phyloP scores from a whole-genome alignment of 2,888 invertebrate species.

The Glyphotaelius pellucidus region DNA sequence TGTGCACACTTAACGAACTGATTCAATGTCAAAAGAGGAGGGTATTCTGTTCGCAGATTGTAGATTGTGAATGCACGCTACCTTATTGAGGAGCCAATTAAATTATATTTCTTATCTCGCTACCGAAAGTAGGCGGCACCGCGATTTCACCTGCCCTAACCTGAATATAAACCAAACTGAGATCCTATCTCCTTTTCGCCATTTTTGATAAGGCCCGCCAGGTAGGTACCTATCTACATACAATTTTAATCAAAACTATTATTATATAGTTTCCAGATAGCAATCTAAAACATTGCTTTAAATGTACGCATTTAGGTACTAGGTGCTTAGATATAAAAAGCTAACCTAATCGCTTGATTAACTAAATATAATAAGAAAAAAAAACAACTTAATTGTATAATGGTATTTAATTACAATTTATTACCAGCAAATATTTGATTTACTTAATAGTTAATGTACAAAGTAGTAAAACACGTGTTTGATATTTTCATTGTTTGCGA shows the following conservation, averaged over 20 bases:
- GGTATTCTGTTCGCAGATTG: slow-evolving; percentile 10
- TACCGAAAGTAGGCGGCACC: slow-evolving; percentile 21
- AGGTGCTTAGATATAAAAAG: background rate
- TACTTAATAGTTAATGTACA: background rate
- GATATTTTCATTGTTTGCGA: too few relatives aligned
- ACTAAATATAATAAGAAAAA: background rate
- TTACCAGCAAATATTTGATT: background rate
- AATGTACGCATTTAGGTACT: background rate
- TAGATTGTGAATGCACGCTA: background rate
- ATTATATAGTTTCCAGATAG: background rate
- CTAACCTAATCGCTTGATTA: background rate
- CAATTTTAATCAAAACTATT: background rate
- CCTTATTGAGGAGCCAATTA: slow-evolving; percentile 28
- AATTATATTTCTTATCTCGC: slow-evolving; percentile 32
- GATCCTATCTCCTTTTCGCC: background rate
- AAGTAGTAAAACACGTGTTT: too few relatives aligned
- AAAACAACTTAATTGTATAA: background rate
- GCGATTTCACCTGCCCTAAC: background rate
- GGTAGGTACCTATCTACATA: background rate
- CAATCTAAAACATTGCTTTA: background rate
- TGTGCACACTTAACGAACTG: background rate
- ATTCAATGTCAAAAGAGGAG: background rate
- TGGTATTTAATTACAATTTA: background rate
- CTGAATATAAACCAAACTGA: background rate
- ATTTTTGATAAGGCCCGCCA: background rate